Conservation (phyloP, 1,140 invertebrate genomes). For the Sycobia sp. region DNA sequence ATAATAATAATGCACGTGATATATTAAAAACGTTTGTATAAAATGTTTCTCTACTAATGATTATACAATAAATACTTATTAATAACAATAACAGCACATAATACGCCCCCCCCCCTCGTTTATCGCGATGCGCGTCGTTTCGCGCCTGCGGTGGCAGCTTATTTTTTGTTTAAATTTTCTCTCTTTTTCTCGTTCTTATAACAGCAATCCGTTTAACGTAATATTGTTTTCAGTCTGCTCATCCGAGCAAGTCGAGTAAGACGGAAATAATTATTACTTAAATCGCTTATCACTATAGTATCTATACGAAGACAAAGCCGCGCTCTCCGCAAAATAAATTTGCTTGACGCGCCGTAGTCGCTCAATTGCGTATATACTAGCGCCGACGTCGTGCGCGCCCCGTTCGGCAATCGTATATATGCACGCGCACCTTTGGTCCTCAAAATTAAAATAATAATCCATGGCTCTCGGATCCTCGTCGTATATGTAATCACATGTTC, state of each 20-base stretch:
- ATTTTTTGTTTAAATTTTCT: too few relatives aligned
- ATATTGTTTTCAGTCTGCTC: constrained; percentile 7
- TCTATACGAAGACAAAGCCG: too few relatives aligned
- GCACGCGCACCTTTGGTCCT: constrained; percentile 13
- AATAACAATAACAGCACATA: constrained; percentile 49
- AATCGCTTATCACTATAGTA: not conserved
- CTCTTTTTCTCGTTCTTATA: too few relatives aligned
- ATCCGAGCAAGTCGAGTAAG: not conserved
- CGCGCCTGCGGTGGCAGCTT: constrained; percentile 1
- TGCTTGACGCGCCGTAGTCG: too few relatives aligned
- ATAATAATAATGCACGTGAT: constrained; percentile 40
- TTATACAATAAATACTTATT: constrained; percentile 61
- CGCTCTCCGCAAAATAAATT: too few relatives aligned
- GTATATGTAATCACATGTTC: constrained; percentile 73
- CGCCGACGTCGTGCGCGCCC: too few relatives aligned
- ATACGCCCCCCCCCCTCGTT: constrained; percentile 22
- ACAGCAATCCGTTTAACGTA: too few relatives aligned
- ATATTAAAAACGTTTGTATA: constrained; percentile 50
- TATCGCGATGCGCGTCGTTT: constrained; percentile 1
- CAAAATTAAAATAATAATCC: too few relatives aligned
- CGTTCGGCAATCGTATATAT: too few relatives aligned
- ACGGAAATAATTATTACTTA: not conserved
- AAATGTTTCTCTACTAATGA: constrained; percentile 52
- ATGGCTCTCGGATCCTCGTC: too few relatives aligned
- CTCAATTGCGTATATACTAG: too few relatives aligned